Percentiles rank a stretch among this genome's conserved stretches.
Conservation (phyloP, 2,888 invertebrate species). For the Clistopyga incitator region DNA sequence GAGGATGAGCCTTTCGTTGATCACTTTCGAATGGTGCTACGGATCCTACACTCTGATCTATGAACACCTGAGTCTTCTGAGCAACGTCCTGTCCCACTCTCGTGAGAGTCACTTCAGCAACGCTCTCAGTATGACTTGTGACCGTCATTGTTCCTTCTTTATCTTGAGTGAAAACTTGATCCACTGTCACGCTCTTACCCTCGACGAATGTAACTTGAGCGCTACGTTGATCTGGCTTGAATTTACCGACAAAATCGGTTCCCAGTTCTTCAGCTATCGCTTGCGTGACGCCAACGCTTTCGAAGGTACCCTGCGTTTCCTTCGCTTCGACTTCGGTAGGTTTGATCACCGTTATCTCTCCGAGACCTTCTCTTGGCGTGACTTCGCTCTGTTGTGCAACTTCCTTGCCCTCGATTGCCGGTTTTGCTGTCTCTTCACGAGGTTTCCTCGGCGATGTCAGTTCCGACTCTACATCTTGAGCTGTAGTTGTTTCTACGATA, state of each 20-base stretch:
- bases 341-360: constrained; percentile 75
- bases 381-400: constrained; percentile 82
- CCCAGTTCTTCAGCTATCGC: constrained; percentile 75
- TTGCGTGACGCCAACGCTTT: constrained; percentile 84
- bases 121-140: constrained; percentile 70
- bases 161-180: constrained; percentile 81
- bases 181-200: constrained; percentile 79
- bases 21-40: constrained; percentile 73
- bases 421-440: constrained; percentile 78
- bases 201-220: constrained; percentile 80
- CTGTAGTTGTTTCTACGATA: constrained; percentile 72
- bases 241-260: constrained; percentile 71
- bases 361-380: constrained; percentile 73
- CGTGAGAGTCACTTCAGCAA: constrained; percentile 72
- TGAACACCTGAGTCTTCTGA: constrained; percentile 79
- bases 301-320: constrained; percentile 84
- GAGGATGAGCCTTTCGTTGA: constrained; percentile 74
- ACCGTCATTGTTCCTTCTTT: constrained; percentile 77
- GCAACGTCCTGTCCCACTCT: constrained; percentile 80
- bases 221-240: constrained; percentile 75
- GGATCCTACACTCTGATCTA: constrained; percentile 77
- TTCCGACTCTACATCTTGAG: constrained; percentile 74
- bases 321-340: constrained; percentile 83
- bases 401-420: constrained; percentile 81
- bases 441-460: constrained; percentile 69